A percentile compares a stretch with the other conserved stretches of the same genome.
Conservation (phyloP, 1,140 invertebrate genomes). For the Drosophila lini region DNA sequence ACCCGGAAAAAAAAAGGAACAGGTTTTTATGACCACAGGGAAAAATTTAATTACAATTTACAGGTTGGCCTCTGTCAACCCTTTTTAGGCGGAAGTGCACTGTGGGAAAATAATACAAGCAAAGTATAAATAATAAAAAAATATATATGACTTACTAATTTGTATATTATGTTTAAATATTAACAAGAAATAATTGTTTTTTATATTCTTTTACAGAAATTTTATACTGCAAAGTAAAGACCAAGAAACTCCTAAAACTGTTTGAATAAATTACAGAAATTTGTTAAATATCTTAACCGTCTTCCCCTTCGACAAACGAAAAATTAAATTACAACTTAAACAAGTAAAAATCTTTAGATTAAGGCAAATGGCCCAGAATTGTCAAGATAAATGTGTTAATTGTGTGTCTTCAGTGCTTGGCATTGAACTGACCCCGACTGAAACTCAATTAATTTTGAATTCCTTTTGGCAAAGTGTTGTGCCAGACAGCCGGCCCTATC, state of each 20-base stretch:
- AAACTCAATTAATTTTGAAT: constrained; percentile 49
- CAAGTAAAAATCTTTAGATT: constrained; percentile 20
- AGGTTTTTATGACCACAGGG: constrained; percentile 22
- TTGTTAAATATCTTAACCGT: neutral
- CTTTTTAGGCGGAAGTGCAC: constrained; percentile 14
- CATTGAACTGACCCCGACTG: constrained; percentile 38
- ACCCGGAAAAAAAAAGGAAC: constrained; percentile 2
- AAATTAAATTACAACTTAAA: constrained; percentile 18
- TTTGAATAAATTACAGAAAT: neutral
- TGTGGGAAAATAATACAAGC: neutral
- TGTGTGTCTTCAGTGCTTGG: constrained; percentile 13
- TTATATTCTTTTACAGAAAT: neutral
- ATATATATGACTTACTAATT: neutral
- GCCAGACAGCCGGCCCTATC: constrained; percentile 23
- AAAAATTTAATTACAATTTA: constrained; percentile 78
- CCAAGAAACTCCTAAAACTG: neutral
- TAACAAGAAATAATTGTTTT: no score
- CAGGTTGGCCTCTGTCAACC: constrained; percentile 52
- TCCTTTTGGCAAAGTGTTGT: constrained; percentile 38
- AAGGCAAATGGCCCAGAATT: constrained; percentile 36
- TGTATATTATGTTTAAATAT: neutral
- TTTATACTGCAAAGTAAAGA: no score
- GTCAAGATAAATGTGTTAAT: constrained; percentile 40
- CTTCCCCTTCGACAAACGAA: neutral
- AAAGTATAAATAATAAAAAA: neutral